These are phyloP conservation scores for Lycaon pictus DNA, from an alignment of 2,113 vertebrate genomes.

Conservation along the genomic window DNA sequence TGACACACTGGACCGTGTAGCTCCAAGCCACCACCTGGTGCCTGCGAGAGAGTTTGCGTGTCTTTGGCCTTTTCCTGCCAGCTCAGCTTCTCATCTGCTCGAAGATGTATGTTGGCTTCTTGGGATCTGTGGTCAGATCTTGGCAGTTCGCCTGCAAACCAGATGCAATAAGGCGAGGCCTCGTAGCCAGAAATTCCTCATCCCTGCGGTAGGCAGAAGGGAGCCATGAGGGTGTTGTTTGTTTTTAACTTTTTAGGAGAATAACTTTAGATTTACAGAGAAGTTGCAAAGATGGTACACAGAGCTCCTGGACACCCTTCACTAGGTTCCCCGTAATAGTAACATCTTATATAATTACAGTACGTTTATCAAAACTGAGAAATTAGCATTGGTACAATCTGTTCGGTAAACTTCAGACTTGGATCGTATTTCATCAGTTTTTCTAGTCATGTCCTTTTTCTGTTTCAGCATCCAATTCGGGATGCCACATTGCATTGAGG, in stretches of 20 bases:
- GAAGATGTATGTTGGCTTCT: neutral
- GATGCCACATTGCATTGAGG: neutral
- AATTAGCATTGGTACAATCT: neutral
- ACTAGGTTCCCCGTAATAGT: neutral
- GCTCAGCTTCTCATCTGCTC: neutral
- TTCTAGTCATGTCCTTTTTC: neutral
- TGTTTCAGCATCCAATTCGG: neutral
- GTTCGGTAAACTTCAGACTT: neutral
- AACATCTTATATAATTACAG: neutral
- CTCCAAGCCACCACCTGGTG: fast-evolving
- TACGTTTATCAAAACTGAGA: neutral
- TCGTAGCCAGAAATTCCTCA: neutral
- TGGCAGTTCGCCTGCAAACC: neutral
- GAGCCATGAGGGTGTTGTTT: neutral
- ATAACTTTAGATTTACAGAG: constrained; percentile 3
- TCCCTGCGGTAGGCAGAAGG: neutral
- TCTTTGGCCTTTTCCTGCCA: neutral
- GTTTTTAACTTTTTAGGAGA: neutral
- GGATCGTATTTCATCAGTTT: neutral
- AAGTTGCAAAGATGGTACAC: neutral
- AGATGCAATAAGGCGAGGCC: neutral
- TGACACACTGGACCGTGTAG: fast-evolving
- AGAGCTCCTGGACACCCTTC: neutral
- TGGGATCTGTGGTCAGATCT: neutral
- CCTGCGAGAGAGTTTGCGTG: neutral